Conservation (phyloP, 1,140 invertebrate genomes). For the Thaumetopoea pityocampa region DNA sequence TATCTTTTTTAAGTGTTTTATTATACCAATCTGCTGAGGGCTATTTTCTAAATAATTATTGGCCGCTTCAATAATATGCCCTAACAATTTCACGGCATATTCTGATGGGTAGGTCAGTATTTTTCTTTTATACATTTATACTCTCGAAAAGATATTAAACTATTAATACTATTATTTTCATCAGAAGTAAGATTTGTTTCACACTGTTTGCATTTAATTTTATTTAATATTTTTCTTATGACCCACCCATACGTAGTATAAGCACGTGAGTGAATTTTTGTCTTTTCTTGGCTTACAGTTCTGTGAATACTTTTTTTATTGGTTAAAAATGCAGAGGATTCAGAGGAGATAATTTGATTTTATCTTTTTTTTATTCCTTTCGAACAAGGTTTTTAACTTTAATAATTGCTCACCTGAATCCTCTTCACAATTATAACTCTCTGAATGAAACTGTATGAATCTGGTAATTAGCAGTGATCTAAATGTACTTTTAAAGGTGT, state of each 20-base stretch:
- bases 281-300: conserved; percentile 6
- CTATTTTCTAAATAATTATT: conserved; percentile 16
- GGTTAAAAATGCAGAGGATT: too few relatives aligned
- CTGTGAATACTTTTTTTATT: too few relatives aligned
- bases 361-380: not conserved
- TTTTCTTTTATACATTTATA: conserved; percentile 16
- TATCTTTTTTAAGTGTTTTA: too few relatives aligned
- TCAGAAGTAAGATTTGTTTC: conserved; percentile 3
- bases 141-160: conserved; percentile 14
- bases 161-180: conserved; percentile 1
- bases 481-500: conserved; percentile 18
- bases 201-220: conserved; percentile 13
- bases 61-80: conserved; percentile 5
- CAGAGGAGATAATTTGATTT: too few relatives aligned
- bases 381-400: conserved; percentile 15
- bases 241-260: conserved; percentile 22
- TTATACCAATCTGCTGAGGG: not conserved
- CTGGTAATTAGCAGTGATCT: conserved; percentile 21
- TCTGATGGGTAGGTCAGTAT: conserved; percentile 18
- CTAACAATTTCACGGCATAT: conserved; percentile 11
- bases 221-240: conserved; percentile 19
- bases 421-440: conserved; percentile 25
- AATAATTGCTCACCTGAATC: conserved; percentile 22
- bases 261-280: conserved; percentile 20
- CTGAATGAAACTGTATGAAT: conserved; percentile 16